These are phyloP conservation scores for Umimayanthus chanpuru DNA, from an alignment of 92 coral and sea anemone genomes.

Conservation along the genomic window DNA sequence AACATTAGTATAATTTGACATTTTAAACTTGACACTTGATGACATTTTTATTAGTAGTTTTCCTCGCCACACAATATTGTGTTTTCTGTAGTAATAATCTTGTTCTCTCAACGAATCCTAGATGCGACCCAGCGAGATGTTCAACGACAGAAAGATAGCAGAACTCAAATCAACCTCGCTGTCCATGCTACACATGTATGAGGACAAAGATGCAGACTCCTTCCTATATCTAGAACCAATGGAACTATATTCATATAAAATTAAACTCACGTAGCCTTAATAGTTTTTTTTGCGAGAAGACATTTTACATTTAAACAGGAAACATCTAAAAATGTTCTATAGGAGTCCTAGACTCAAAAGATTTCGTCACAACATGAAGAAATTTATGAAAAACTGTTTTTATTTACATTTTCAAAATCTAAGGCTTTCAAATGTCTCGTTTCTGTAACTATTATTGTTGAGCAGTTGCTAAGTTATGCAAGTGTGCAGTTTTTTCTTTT, in stretches of 20 bases:
- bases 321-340: no score
- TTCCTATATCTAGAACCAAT: slow-evolving; percentile 79
- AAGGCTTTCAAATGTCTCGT: neutral
- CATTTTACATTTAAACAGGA: neutral
- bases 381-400: no score
- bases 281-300: slow-evolving; percentile 11
- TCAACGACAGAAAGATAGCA: slow-evolving; percentile 70
- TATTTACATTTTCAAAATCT: neutral
- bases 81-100: neutral
- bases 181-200: slow-evolving; percentile 80
- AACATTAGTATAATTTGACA: neutral
- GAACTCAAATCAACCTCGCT: slow-evolving; percentile 79
- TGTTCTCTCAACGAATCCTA: slow-evolving; percentile 13
- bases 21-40: no score
- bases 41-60: no score
- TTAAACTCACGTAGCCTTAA: slow-evolving; percentile 70
- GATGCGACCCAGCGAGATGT: slow-evolving; percentile 74
- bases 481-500: neutral
- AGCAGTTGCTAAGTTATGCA: neutral
- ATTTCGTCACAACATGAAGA: neutral
- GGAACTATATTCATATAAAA: slow-evolving; percentile 90
- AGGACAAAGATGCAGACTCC: slow-evolving; percentile 70
- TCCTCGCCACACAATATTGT: no score
- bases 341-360: neutral
- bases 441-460: no score